phyloP scores from a whole-genome alignment of 2,888 invertebrate species.

The Oligia fasciuncula region DNA sequence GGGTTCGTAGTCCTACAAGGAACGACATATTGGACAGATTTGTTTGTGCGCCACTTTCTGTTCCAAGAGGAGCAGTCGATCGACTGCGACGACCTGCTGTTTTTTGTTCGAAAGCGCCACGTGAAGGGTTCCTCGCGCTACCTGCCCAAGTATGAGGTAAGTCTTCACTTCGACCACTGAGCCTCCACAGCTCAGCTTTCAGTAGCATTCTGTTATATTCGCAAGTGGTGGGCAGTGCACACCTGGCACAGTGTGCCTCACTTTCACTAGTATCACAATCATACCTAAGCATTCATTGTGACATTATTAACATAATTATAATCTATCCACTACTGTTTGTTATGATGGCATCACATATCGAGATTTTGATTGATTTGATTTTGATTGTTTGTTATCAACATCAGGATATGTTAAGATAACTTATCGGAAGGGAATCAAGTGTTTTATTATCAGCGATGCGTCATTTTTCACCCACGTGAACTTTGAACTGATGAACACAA shows the following conservation, averaged over 20 bases:
- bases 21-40: constrained; percentile 98
- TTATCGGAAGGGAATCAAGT: constrained; percentile 27
- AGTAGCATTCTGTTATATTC: background rate
- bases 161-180: constrained; percentile 42
- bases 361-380: background rate
- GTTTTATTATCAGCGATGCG: constrained; percentile 24
- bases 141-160: constrained; percentile 96
- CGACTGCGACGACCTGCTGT: constrained; percentile 98
- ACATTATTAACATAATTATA: constrained; percentile 5
- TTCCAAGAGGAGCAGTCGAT: constrained; percentile 97
- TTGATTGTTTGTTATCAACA: constrained; percentile 24
- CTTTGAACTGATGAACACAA: background rate
- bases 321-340: constrained; percentile 2
- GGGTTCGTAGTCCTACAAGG: constrained; percentile 98
- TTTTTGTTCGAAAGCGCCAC: constrained; percentile 98
- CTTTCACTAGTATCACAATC: background rate
- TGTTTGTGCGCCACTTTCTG: constrained; percentile 98
- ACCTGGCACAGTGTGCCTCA: background rate
- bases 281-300: background rate
- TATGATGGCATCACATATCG: constrained; percentile 19
- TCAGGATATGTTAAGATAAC: constrained; percentile 34
- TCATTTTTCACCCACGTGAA: background rate
- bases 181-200: background rate
- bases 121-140: constrained; percentile 96
- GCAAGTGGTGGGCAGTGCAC: background rate